phyloP scores from a whole-genome alignment of 2,113 vertebrate species.

The Stictonetta naevosa region DNA sequence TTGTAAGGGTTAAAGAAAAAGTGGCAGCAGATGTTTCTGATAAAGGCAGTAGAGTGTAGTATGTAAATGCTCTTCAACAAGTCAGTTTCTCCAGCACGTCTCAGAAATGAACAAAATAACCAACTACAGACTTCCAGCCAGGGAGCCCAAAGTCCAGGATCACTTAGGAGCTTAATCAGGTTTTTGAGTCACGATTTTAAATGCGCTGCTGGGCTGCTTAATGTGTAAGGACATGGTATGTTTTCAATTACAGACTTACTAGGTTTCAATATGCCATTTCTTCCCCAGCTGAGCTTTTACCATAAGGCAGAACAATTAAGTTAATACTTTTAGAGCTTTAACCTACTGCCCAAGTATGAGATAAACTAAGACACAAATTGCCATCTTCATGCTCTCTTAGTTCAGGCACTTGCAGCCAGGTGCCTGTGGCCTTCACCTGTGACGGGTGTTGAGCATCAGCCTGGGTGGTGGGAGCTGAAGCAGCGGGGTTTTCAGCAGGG shows the following conservation, averaged over 20 bases:
- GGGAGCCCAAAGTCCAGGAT: neutral
- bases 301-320: neutral
- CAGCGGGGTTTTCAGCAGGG: rapidly evolving
- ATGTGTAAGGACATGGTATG: neutral
- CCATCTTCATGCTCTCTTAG: neutral
- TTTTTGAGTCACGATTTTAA: neutral
- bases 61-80: neutral
- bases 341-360: neutral
- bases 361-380: neutral
- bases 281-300: neutral
- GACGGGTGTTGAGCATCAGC: neutral
- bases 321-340: neutral
- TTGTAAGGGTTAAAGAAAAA: neutral
- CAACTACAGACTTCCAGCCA: rapidly evolving
- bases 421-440: neutral
- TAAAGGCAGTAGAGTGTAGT: neutral
- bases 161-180: neutral
- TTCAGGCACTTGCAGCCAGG: neutral
- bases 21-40: neutral
- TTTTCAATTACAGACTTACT: neutral
- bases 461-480: neutral
- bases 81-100: neutral
- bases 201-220: neutral
- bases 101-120: neutral
- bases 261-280: neutral